Percentiles rank a stretch among this genome's conserved stretches.
Evolutionary conservation across 2,797 vertebrate genomes (phyloP).

Genomic region (Fistularia commersonii): DNA sequence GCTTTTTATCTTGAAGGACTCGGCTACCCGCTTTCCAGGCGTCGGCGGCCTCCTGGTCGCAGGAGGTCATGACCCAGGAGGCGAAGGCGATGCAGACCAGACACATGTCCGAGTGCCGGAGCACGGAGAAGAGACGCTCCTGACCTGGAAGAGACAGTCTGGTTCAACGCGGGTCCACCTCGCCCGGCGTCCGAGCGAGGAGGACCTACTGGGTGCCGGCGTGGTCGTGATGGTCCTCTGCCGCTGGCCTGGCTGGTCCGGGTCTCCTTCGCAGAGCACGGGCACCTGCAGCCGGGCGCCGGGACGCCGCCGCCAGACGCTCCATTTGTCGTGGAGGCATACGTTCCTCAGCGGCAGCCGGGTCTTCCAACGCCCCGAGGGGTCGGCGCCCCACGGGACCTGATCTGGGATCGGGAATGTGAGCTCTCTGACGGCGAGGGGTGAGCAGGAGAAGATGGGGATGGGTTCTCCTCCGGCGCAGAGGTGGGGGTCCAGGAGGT

Average conservation of each 20-base stretch:
- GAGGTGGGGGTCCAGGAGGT: constrained; percentile 31
- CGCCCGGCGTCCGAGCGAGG: not conserved
- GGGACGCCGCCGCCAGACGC: constrained; percentile 52
- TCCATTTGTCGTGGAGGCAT: constrained; percentile 50
- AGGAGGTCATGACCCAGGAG: constrained; percentile 91
- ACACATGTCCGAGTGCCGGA: constrained; percentile 89
- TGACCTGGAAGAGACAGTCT: constrained; percentile 51
- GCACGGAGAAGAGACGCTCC: constrained; percentile 58
- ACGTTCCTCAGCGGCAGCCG: constrained; percentile 54
- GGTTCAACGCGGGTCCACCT: not conserved
- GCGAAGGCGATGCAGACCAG: constrained; percentile 93
- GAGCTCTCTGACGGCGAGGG: constrained; percentile 63
- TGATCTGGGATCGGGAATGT: constrained; percentile 79
- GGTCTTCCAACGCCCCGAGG: constrained; percentile 45
- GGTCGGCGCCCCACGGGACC: constrained; percentile 55
- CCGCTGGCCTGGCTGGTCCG: constrained; percentile 25
- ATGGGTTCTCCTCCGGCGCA: constrained; percentile 41
- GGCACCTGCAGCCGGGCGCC: constrained; percentile 30
- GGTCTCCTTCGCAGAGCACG: constrained; percentile 4
- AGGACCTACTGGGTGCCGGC: constrained; percentile 40
- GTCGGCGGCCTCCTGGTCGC: constrained; percentile 83
- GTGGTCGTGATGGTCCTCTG: constrained; percentile 31
- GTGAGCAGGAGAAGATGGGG: constrained; percentile 75
- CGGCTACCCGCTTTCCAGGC: constrained; percentile 91
- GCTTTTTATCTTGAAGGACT: not conserved